phyloP scores from a whole-genome alignment of 2,113 vertebrate genomes.

The Argyrosomus japonicus region DNA sequence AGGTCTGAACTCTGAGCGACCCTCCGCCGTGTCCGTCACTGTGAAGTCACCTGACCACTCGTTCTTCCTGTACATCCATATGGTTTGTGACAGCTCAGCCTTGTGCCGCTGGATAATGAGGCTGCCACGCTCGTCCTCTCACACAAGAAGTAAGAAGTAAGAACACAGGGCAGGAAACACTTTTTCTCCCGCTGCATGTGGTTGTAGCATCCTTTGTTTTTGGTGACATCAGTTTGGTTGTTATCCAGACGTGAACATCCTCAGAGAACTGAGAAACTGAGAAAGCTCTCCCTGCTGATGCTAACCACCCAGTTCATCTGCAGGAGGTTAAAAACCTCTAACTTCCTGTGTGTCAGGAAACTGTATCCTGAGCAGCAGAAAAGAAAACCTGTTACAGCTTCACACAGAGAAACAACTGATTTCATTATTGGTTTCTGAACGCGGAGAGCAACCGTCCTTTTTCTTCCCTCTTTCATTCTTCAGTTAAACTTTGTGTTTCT shows the following conservation, averaged over 20 bases:
- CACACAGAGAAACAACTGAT: not conserved
- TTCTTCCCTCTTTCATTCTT: not conserved
- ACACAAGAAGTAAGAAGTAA: not conserved
- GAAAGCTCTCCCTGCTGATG: not conserved
- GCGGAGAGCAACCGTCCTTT: too few relatives aligned
- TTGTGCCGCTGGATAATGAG: conserved; percentile 22
- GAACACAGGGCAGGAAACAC: not conserved
- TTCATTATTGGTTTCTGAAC: not conserved
- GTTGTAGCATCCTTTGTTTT: not conserved
- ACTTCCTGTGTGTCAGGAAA: not conserved
- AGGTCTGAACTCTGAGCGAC: conserved; percentile 44
- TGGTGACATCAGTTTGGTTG: not conserved
- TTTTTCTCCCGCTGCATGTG: not conserved
- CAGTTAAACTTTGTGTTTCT: not conserved
- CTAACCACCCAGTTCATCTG: not conserved
- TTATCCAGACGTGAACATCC: not conserved
- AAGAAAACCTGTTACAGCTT: not conserved
- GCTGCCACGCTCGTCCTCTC: not conserved
- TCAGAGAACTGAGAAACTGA: not conserved
- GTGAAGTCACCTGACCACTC: conserved; percentile 17
- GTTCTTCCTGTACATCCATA: not conserved
- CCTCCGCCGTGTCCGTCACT: not conserved
- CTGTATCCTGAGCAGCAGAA: not conserved
- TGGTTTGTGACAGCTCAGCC: conserved; percentile 21
- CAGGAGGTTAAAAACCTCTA: too few relatives aligned